Percentiles rank a stretch among this genome's conserved stretches.
These are phyloP conservation scores for Mythimna vitellina DNA, from an alignment of 2,888 invertebrate genomes.

Conservation along the genomic window DNA sequence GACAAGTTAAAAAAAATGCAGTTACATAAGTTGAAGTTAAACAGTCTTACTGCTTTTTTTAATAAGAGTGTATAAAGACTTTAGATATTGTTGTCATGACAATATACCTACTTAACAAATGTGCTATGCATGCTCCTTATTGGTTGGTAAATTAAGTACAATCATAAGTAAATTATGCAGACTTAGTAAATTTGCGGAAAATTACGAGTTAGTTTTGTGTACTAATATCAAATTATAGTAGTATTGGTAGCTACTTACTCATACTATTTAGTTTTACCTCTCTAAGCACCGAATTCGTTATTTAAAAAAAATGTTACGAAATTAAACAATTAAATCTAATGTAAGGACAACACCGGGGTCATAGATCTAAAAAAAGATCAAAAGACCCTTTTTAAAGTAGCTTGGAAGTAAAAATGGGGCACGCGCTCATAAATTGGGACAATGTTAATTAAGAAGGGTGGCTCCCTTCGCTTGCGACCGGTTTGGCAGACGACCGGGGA, in stretches of 20 bases:
- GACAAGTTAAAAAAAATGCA: too few species aligned
- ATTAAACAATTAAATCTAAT: constrained; percentile 25
- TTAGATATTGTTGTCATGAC: neutral
- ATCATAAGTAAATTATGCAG: constrained; percentile 11
- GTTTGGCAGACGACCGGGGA: constrained; percentile 40
- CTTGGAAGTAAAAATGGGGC: constrained; percentile 44
- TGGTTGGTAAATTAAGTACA: constrained; percentile 3
- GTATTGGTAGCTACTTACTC: neutral
- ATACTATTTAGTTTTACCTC: neutral
- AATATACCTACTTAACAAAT: neutral
- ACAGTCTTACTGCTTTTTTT: too few species aligned
- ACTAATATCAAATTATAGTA: constrained; percentile 5
- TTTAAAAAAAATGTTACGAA: constrained; percentile 9
- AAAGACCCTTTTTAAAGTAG: constrained; percentile 20
- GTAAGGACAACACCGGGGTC: constrained; percentile 11
- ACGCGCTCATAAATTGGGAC: constrained; percentile 58
- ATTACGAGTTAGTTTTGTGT: constrained; percentile 15
- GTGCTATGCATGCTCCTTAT: neutral
- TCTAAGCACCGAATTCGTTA: neutral
- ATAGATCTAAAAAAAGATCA: constrained; percentile 31
- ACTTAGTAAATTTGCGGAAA: constrained; percentile 14
- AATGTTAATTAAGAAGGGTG: constrained; percentile 64
- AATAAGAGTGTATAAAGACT: neutral
- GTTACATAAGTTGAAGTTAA: too few species aligned
- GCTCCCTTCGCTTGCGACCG: constrained; percentile 51